phyloP scores from a whole-genome alignment of 2,888 invertebrate genomes.

The Cheilosia pagana region DNA sequence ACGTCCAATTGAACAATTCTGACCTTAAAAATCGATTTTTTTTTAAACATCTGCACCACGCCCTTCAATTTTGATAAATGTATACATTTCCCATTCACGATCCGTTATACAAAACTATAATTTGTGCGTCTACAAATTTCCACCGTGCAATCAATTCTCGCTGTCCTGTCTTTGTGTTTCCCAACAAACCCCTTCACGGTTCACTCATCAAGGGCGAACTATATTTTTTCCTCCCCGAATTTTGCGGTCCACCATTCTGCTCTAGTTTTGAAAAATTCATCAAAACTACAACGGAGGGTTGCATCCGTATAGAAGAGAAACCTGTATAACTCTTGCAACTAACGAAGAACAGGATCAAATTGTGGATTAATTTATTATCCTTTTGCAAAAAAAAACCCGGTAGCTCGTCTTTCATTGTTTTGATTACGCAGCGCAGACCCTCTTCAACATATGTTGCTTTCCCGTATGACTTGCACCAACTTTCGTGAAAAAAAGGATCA shows the following conservation, averaged over 20 bases:
- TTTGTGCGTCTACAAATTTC: slow-evolving; percentile 69
- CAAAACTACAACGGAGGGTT: slow-evolving; percentile 40
- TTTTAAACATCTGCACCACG: slow-evolving; percentile 73
- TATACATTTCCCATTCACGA: slow-evolving; percentile 54
- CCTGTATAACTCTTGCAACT: slow-evolving; percentile 54
- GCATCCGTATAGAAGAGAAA: slow-evolving; percentile 19
- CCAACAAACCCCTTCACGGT: slow-evolving; percentile 68
- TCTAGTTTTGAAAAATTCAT: slow-evolving; percentile 44
- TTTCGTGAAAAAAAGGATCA: slow-evolving; percentile 5
- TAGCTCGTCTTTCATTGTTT: slow-evolving; percentile 64
- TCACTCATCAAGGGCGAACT: slow-evolving; percentile 58
- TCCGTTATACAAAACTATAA: slow-evolving; percentile 48
- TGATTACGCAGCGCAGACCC: slow-evolving; percentile 64
- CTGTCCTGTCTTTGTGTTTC: slow-evolving; percentile 38
- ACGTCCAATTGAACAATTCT: slow-evolving; percentile 67
- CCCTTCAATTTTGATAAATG: slow-evolving; percentile 72
- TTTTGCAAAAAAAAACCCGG: slow-evolving; percentile 26
- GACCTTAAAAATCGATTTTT: slow-evolving; percentile 34
- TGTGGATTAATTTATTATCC: slow-evolving; percentile 74
- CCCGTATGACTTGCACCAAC: slow-evolving; percentile 54
- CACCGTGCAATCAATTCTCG: slow-evolving; percentile 52
- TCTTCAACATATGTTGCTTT: slow-evolving; percentile 71
- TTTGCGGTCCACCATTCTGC: slow-evolving; percentile 44
- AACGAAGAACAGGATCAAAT: slow-evolving; percentile 59
- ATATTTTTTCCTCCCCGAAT: slow-evolving; percentile 15